Percentiles rank a stretch among this genome's conserved stretches.
These are phyloP conservation scores for Bombycilla garrulus DNA, from an alignment of 2,113 vertebrate species.

Conservation along the genomic window DNA sequence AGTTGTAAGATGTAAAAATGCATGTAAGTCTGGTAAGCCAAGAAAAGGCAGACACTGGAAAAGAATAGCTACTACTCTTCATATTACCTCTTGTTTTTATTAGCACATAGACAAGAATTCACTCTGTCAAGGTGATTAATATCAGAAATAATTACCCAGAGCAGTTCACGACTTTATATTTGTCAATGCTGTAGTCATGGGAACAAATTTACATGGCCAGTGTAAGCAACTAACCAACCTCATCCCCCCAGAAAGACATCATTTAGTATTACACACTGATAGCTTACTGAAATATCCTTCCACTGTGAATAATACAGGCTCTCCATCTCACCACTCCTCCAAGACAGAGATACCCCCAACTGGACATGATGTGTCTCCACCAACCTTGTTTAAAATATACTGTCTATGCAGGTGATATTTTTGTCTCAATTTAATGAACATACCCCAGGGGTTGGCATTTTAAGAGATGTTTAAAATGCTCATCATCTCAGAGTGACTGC, in stretches of 20 bases:
- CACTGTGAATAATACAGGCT: background rate
- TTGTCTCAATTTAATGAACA: background rate
- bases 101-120: background rate
- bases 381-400: background rate
- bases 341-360: background rate
- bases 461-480: background rate
- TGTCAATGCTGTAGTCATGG: background rate
- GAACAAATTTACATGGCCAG: background rate
- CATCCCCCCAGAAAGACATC: background rate
- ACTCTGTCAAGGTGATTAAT: background rate
- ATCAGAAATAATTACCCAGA: background rate
- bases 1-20: background rate
- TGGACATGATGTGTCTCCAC: background rate
- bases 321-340: background rate
- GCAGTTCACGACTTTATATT: background rate
- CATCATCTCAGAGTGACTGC: background rate
- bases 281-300: background rate
- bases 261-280: background rate
- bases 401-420: background rate
- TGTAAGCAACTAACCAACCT: background rate
- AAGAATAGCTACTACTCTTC: background rate
- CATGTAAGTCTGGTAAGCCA: background rate
- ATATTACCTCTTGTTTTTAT: background rate
- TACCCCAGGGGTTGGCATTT: background rate
- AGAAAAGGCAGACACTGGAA: background rate